Base-by-base conservation (phyloP, 2,888 invertebrate species). In the Eupithecia centaureata region DNA sequence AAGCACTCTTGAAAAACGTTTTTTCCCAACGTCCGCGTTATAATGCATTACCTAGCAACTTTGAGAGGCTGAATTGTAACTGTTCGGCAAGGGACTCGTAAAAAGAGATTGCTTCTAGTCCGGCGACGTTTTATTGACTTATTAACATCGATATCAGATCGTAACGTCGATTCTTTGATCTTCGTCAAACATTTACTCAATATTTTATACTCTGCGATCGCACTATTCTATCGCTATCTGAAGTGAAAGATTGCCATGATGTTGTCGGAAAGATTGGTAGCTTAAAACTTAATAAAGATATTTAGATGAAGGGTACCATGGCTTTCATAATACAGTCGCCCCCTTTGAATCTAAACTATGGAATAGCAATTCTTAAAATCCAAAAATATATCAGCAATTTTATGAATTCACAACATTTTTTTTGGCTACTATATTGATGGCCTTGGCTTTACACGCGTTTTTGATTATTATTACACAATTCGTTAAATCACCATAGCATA, bases 81-180 rank as follows among this genome's bases (percentile, higher is more conserved):
- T 89, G 89, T 88, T 86, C 90, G 89, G 84, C 90, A 76, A 76
- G 91, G 89, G 92, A 89, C 90, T 86, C 89, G 85, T 92, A 91
- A 92, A 92, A 92, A 88, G 90, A 91, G 92, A 92, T 92, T 92
- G 92, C 91, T 90, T 92, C 87, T 86, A 91, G 86, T 89, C 85
- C 86, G 84, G 79, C 89, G 88, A 87, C 91, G 88, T 91, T 92
- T 92, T 92, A 92, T 91, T 92, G 91, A 92, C 92, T 92, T 92
- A 92, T 92, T 92, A 92, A 91, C 91, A 91, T 91, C 91, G 91
- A 92, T 92, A 92, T 92, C 90, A 86, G 91, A 91, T 91, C 90
- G 91, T 91, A 90, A 90, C 90, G 87, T 90, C 84, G 86, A 90
- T 89, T 90, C 90, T 90, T 90, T 91, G 91, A 91, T 91, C 89